Evolutionary conservation across 2,113 vertebrate genomes (phyloP).

Genomic region (Corythaeola cristata): DNA sequence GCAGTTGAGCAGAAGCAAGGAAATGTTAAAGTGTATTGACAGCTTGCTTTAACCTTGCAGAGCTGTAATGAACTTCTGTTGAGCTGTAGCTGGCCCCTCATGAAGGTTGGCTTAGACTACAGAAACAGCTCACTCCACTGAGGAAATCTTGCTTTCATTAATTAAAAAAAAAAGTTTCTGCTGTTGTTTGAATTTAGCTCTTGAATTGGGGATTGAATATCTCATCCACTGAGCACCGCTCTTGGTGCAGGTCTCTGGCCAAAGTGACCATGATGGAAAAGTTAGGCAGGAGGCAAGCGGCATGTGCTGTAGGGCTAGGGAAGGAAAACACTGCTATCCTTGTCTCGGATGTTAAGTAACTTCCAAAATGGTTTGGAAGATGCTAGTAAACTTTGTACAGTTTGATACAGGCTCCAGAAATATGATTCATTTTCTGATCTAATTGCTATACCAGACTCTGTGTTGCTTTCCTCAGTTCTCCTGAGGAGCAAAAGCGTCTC

Average conservation of each 20-base stretch:
- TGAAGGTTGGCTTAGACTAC: neutral
- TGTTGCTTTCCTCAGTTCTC: neutral
- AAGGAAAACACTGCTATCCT: neutral
- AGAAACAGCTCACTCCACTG: neutral
- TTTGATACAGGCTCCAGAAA: conserved; percentile 2
- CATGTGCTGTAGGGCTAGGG: neutral
- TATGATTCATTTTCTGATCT: conserved; percentile 5
- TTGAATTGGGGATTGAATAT: neutral
- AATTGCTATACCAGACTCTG: neutral
- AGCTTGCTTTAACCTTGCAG: neutral
- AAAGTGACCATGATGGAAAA: neutral
- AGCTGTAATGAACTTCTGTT: neutral
- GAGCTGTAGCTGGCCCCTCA: conserved; percentile 3
- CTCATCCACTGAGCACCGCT: neutral
- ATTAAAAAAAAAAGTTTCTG: neutral
- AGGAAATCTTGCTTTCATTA: conserved; percentile 6
- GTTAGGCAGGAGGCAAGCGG: neutral
- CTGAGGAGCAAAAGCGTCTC: neutral
- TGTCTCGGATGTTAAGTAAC: neutral
- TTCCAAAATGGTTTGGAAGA: neutral
- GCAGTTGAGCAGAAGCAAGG: neutral
- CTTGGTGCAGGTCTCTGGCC: neutral
- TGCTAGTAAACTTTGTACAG: neutral
- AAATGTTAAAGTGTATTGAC: neutral
- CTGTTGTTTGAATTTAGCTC: neutral